Percentiles rank a stretch among this genome's conserved stretches.
Conservation (phyloP, 1,140 invertebrate genomes). For the Orius laevigatus region DNA sequence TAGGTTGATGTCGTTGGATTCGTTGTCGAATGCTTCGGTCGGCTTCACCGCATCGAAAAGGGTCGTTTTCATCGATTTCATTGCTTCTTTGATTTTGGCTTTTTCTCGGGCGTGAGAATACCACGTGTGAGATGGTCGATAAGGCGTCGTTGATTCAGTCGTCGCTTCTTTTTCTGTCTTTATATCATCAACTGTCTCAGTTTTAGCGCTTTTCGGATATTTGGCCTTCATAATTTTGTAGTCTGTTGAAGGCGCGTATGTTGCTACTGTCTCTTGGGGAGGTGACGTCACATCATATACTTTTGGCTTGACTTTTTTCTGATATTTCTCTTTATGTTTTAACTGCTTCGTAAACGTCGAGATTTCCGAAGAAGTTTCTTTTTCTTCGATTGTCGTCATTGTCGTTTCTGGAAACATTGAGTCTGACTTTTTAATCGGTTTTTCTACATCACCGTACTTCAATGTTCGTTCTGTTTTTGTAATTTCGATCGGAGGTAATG, state of each 20-base stretch:
- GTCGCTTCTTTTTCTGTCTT: neutral
- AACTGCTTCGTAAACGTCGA: neutral
- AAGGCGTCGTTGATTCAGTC: conserved; percentile 4
- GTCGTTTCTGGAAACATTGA: too few relatives aligned
- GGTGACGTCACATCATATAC: neutral
- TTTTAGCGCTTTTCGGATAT: neutral
- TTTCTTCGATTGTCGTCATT: too few relatives aligned
- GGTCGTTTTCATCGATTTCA: conserved; percentile 4
- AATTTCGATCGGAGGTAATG: too few relatives aligned
- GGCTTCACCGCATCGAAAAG: neutral
- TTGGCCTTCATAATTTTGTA: too few relatives aligned
- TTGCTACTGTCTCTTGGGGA: neutral
- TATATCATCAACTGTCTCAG: neutral
- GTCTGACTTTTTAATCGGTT: too few relatives aligned
- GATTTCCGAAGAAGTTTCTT: too few relatives aligned
- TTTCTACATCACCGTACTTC: too few relatives aligned
- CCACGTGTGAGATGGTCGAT: conserved; percentile 2
- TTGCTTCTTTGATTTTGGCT: conserved; percentile 2
- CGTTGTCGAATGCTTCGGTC: neutral
- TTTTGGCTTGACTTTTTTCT: conserved; percentile 4
- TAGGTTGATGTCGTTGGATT: conserved; percentile 5
- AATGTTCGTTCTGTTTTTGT: too few relatives aligned
- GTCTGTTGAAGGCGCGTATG: too few relatives aligned
- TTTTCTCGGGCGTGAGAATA: conserved; percentile 9
- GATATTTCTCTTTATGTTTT: conserved; percentile 5